Percentiles rank a stretch among this genome's conserved stretches.
These are phyloP conservation scores for Otus sunia DNA, from an alignment of 2,113 vertebrate species.

Conservation along the genomic window DNA sequence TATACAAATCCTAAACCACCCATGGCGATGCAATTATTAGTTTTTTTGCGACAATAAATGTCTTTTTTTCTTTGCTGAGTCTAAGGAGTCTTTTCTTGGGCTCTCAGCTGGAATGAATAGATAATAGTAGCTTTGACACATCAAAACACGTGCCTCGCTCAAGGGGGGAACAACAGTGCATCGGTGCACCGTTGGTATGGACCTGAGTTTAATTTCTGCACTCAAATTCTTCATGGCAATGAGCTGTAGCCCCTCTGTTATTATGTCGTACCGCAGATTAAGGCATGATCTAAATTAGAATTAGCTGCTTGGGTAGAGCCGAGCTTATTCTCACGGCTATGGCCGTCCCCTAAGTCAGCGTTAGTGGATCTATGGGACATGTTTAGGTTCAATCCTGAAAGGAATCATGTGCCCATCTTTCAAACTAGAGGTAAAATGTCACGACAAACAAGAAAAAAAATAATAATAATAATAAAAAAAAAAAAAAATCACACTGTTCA, in stretches of 20 bases:
- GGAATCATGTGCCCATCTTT: neutral
- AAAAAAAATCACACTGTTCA: neutral
- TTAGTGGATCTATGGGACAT: neutral
- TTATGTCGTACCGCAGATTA: neutral
- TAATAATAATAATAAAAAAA: too few relatives aligned
- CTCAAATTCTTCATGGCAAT: neutral
- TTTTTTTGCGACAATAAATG: neutral
- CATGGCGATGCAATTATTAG: neutral
- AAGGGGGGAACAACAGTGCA: neutral
- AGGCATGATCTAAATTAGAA: neutral
- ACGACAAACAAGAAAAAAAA: neutral
- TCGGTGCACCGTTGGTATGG: neutral
- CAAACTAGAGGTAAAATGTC: neutral
- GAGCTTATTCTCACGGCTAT: too few relatives aligned
- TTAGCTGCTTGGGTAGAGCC: too few relatives aligned
- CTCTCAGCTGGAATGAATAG: neutral
- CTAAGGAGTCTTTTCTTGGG: neutral
- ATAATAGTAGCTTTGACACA: neutral
- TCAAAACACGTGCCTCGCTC: fast-evolving
- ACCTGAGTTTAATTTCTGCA: neutral
- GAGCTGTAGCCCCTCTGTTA: neutral
- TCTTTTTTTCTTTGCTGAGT: neutral
- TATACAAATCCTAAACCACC: neutral
- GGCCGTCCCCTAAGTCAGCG: neutral
- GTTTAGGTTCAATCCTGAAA: neutral